Conservation (phyloP, 2,113 vertebrate species). For the Hemichromis elongatus region DNA sequence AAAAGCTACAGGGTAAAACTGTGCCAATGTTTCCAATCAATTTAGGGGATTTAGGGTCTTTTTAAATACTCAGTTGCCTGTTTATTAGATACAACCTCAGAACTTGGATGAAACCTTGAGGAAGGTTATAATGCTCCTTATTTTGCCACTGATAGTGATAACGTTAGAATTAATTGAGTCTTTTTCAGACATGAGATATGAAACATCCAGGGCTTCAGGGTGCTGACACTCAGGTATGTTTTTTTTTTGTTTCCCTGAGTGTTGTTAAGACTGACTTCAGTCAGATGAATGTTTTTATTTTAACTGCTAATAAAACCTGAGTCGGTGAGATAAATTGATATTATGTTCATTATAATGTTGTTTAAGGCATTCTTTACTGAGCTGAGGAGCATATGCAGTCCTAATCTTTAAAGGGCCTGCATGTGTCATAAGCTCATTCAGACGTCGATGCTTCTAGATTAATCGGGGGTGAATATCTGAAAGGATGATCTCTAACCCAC, state of each 20-base stretch:
- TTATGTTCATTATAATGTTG: not conserved
- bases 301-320: not conserved
- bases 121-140: not conserved
- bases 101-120: not conserved
- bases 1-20: not conserved
- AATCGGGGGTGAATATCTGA: not conserved
- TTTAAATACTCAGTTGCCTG: not conserved
- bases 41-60: not conserved
- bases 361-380: not conserved
- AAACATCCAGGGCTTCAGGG: not conserved
- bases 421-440: not conserved
- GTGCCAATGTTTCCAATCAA: slow-evolving; percentile 16
- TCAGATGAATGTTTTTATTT: not conserved
- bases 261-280: not conserved
- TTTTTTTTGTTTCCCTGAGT: not conserved
- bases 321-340: not conserved
- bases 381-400: not conserved
- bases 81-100: not conserved
- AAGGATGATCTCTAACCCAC: not conserved
- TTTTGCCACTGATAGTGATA: not conserved
- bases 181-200: not conserved
- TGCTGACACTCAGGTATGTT: not conserved
- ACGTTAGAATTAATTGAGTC: not conserved
- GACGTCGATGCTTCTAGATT: not conserved
- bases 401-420: not conserved